A percentile compares a stretch with the other conserved stretches of the same genome.
Conservation (phyloP, 2,113 vertebrate species). For the Rutilus rutilus region DNA sequence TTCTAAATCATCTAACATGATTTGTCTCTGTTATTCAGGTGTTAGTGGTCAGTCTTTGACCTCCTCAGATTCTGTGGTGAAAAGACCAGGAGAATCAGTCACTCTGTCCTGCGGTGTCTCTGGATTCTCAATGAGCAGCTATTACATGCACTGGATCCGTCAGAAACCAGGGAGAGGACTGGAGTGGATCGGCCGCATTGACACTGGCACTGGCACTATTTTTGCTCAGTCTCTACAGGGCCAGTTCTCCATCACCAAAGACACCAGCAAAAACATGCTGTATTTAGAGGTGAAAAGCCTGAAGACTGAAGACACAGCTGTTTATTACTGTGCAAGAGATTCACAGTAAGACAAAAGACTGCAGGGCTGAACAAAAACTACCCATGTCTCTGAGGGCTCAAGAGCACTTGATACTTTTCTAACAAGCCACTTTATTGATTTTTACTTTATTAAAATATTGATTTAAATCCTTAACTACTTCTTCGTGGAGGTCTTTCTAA, state of each 20-base stretch:
- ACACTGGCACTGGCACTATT: too few species aligned
- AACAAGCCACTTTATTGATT: too few species aligned
- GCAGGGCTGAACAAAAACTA: constrained; percentile 27
- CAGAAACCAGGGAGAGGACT: constrained; percentile 12
- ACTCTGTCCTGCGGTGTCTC: constrained; percentile 47
- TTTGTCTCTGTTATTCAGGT: too few species aligned
- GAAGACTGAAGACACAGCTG: constrained; percentile 10
- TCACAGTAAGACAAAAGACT: constrained; percentile 24
- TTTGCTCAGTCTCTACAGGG: constrained; percentile 14
- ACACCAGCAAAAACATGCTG: constrained; percentile 40
- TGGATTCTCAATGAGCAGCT: constrained; percentile 7
- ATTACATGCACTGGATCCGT: neutral
- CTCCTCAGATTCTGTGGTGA: too few species aligned
- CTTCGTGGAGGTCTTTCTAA: too few species aligned
- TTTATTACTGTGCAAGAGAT: too few species aligned
- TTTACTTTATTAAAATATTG: too few species aligned
- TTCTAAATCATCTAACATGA: too few species aligned
- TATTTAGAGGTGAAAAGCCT: constrained; percentile 44
- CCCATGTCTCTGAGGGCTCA: neutral
- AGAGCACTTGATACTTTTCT: too few species aligned
- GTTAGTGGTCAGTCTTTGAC: too few species aligned
- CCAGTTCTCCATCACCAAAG: constrained; percentile 20
- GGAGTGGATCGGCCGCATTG: neutral
- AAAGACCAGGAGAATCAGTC: constrained; percentile 22
- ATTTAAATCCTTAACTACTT: too few species aligned